Evolutionary conservation across 2,797 vertebrate genomes (phyloP), one percentile per base, ranked within the genome.

Genomic region (Epinephelus coioides): DNA sequence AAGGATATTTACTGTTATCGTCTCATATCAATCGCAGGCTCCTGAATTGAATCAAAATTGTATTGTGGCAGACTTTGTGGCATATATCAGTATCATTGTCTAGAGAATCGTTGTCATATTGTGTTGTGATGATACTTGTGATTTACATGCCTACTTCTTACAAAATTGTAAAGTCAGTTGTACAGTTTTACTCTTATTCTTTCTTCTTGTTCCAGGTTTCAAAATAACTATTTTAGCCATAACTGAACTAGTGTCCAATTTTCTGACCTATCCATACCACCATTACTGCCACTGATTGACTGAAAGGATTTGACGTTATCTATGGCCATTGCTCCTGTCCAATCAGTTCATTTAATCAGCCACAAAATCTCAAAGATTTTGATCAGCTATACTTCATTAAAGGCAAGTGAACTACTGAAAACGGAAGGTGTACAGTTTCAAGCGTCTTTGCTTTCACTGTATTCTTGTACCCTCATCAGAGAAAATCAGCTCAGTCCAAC

Each of bases 401-500:
- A 77, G 25, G 8, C n/a, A 23, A 25, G 46, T 34, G 10, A 70
- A 38, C 19, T 19, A 15, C 9, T 67, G 27, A 18, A 78, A 78
- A 75, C 62, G 40, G 57, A 75, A 56, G 27, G 12, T 0, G 2
- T 43, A 38, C 18, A 40, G 5, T 56, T 34, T 25, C 59, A 9
- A 46, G n/a, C 67, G 43, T 77, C 55, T 88, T 73, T 70, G 50
- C 73, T 78, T 69, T 27, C 25, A 18, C 14, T 70, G 66, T 79
- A n/a, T 62, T 80, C 47, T 68, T 68, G 57, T 86, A 76, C 59
- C 50, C 90, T 88, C 54, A 66, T 49, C 55, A 76, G 46, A 83
- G 68, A 73, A 83, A 88, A 88, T 89, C 69, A 69, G 46, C 81
- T 89, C 59, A 70, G 75, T 87, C 84, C 67, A 89, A 81, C 86